Percentiles rank a stretch among this genome's conserved stretches.
Conservation (phyloP, 2,888 invertebrate genomes). For the Leptogaster cylindrica region DNA sequence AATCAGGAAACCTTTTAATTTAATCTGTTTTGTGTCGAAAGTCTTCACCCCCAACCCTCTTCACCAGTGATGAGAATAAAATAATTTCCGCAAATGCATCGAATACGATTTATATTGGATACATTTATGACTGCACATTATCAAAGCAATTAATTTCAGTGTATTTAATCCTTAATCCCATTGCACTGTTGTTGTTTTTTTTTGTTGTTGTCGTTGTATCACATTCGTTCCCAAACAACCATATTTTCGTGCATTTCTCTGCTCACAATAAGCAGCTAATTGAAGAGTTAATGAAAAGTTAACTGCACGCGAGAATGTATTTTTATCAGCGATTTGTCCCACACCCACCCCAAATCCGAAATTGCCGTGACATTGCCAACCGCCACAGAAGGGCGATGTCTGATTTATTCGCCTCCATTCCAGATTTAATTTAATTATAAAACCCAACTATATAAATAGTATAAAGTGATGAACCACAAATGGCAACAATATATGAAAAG, state of each 20-base stretch:
- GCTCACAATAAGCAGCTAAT: constrained; percentile 36
- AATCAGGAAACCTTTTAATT: too few species aligned
- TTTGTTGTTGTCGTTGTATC: too few species aligned
- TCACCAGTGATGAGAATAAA: too few species aligned
- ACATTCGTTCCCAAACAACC: constrained; percentile 21
- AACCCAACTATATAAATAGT: constrained; percentile 36
- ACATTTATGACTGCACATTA: constrained; percentile 21
- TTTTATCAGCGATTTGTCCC: constrained; percentile 16
- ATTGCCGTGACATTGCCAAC: constrained; percentile 17
- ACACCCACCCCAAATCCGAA: constrained; percentile 6
- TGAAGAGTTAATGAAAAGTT: constrained; percentile 38
- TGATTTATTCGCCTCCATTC: constrained; percentile 39
- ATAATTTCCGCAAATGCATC: too few species aligned
- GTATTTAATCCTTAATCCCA: constrained; percentile 29
- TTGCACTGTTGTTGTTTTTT: constrained; percentile 23
- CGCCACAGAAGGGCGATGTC: constrained; percentile 29
- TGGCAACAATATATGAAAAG: constrained; percentile 42
- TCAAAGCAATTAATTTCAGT: constrained; percentile 17
- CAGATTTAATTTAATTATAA: constrained; percentile 39
- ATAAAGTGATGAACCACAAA: constrained; percentile 44
- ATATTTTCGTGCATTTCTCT: constrained; percentile 29
- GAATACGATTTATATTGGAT: too few species aligned
- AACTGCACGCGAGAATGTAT: constrained; percentile 20
- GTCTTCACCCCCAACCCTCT: too few species aligned
- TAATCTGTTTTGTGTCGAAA: too few species aligned